Percentiles rank a stretch among this genome's conserved stretches.
These are phyloP conservation scores for Hyposoter dolosus DNA, from an alignment of 2,888 invertebrate species.

Conservation along the genomic window DNA sequence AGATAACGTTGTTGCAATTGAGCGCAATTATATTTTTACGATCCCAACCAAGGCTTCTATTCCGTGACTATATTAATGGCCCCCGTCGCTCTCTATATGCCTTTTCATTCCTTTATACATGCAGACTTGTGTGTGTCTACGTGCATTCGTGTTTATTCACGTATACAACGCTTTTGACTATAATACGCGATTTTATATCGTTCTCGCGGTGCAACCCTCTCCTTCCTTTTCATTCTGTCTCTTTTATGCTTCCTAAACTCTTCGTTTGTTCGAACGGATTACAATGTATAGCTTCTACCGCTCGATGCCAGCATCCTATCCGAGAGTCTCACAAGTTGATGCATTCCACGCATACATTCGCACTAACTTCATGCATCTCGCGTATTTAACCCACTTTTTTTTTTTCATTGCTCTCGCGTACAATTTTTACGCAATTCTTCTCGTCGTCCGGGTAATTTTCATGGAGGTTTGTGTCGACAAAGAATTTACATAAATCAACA, in stretches of 20 bases:
- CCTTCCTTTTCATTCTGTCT: not conserved
- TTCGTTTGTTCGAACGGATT: not conserved
- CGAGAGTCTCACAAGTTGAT: not conserved
- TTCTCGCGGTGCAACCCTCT: constrained; percentile 1
- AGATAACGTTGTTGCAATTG: constrained; percentile 83
- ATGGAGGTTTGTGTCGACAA: not conserved
- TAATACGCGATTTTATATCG: constrained; percentile 9
- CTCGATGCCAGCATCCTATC: not conserved
- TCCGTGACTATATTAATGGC: constrained; percentile 67
- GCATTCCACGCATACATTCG: constrained; percentile 27
- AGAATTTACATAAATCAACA: not conserved
- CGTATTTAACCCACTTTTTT: not conserved
- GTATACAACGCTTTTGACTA: not conserved
- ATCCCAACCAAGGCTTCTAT: constrained; percentile 79
- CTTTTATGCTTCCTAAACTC: not conserved
- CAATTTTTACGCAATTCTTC: not conserved
- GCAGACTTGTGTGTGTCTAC: not conserved
- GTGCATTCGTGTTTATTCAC: not conserved
- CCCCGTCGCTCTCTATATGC: constrained; percentile 13
- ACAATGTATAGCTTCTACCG: not conserved
- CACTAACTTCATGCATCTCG: not conserved
- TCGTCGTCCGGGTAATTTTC: not conserved
- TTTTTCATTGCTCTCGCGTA: not conserved
- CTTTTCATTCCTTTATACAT: constrained; percentile 25
- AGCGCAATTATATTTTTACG: constrained; percentile 82